Base-by-base conservation (phyloP, 2,113 vertebrate species). In the Serinus canaria region DNA sequence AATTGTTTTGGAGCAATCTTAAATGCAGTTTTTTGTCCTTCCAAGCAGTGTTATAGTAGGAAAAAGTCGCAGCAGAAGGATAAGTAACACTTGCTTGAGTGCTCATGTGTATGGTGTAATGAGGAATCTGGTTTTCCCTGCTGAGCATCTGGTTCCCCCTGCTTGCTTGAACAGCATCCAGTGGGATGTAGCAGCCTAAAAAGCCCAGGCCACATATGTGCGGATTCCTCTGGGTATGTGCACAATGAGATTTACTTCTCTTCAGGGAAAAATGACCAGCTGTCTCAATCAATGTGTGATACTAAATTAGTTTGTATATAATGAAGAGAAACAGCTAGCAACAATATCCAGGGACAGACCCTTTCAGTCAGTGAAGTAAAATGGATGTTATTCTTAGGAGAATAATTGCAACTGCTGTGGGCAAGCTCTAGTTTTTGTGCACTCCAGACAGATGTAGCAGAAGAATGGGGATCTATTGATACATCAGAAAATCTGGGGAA, bases 201-300 rank as follows among this genome's bases (percentile, higher is more conserved):
- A 92, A 85, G 70, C 72, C 74, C 19, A n/a, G 62, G 70, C 53
- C 63, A 37, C 50, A 37, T 72, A 44, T 85, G 88, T 62, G 82
- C 79, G 18, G 7, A 66, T 95, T 91, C 85, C 78, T 83, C 49
- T 79, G 90, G 66, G 74, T 82, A 28, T 64, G 18, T 46, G 31
- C 73, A 37, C 2, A 37, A 37, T 79, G 44, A 76, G 44, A 62
- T 90, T 85, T 91, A 64, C 80, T 94, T 85, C 49, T 83, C 70
- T 73, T 53, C 17, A 76, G 78, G 82, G 78, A 83, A 82, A 76
- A 83, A 76, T 93, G 85, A 53, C 82, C 88, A 89, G 75, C 92
- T 96, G 88, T 91, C 82, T 67, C n/a, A 53, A 23, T 96, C 92
- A n/a, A 15, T 55, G 25, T 55, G 41, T 49, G 39, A 33, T 58